Evolutionary conservation across 2,113 vertebrate genomes (phyloP).

Genomic region (Daphoenositta chrysoptera): DNA sequence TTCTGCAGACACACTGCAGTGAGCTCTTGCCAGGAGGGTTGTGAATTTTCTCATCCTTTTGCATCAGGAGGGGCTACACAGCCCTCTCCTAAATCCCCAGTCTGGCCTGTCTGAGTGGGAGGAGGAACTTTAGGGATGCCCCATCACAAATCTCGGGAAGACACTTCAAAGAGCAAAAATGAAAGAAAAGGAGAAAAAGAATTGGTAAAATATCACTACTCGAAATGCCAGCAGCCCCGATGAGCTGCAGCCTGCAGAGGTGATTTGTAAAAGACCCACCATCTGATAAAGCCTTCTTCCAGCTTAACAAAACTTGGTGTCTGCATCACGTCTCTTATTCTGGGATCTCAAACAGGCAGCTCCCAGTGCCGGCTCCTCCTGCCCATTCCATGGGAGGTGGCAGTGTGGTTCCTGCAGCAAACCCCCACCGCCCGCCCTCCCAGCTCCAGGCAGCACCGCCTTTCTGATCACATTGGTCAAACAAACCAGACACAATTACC

Average conservation of each 20-base stretch:
- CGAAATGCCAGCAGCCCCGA: accelerated
- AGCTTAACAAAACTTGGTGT: background rate
- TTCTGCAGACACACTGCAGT: background rate
- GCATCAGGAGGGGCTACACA: background rate
- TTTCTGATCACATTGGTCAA: background rate
- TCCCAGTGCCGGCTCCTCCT: background rate
- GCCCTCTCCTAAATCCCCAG: too few species aligned
- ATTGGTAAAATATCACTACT: background rate
- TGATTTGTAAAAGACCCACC: background rate
- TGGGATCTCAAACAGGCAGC: background rate
- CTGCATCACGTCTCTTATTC: background rate
- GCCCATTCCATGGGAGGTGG: background rate
- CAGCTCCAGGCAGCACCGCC: background rate
- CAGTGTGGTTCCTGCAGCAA: background rate
- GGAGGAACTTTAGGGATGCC: background rate
- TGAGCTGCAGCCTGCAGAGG: background rate
- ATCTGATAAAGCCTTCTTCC: background rate
- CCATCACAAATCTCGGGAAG: background rate
- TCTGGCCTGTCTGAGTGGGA: background rate
- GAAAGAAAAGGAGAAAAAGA: background rate
- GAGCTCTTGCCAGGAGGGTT: background rate
- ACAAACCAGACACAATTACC: background rate
- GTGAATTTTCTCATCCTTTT: background rate
- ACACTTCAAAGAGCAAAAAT: background rate
- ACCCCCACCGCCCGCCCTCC: accelerated